phyloP scores from a whole-genome alignment of 2,888 invertebrate genomes.

The Oxycera nigricornis region DNA sequence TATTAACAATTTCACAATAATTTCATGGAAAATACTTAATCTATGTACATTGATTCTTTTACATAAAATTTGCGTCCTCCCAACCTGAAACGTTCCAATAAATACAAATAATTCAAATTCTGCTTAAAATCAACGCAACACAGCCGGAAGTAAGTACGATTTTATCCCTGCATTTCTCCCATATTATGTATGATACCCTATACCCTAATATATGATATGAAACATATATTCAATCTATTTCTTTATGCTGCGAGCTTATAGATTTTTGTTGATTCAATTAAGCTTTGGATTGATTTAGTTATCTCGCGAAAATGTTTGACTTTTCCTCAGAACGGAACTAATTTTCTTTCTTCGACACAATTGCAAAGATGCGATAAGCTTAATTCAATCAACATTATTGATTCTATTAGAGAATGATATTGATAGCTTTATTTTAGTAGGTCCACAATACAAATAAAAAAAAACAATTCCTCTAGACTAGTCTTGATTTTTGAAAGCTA shows the following conservation, averaged over 20 bases:
- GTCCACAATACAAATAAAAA: no score
- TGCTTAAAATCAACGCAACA: slow-evolving; percentile 4
- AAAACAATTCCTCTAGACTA: neutral
- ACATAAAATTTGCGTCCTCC: slow-evolving; percentile 10
- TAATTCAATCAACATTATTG: slow-evolving; percentile 11
- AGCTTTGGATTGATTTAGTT: neutral
- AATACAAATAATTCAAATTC: slow-evolving; percentile 11
- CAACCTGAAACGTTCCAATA: slow-evolving; percentile 24
- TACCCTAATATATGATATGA: neutral
- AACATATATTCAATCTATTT: neutral
- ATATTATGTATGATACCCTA: neutral
- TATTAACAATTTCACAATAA: neutral
- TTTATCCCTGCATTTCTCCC: slow-evolving; percentile 2
- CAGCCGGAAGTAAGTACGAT: slow-evolving; percentile 41
- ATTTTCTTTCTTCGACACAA: no score
- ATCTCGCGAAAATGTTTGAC: no score
- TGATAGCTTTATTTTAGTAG: slow-evolving; percentile 21
- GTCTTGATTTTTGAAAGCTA: slow-evolving; percentile 10
- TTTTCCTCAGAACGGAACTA: neutral
- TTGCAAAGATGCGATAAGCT: neutral
- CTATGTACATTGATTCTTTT: slow-evolving; percentile 28
- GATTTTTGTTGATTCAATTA: slow-evolving; percentile 16
- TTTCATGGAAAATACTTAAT: slow-evolving; percentile 20
- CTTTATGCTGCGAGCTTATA: neutral
- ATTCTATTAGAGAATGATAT: slow-evolving; percentile 20